These are phyloP conservation scores for Calameuta idolon DNA, from an alignment of 2,888 invertebrate genomes.

Conservation along the genomic window DNA sequence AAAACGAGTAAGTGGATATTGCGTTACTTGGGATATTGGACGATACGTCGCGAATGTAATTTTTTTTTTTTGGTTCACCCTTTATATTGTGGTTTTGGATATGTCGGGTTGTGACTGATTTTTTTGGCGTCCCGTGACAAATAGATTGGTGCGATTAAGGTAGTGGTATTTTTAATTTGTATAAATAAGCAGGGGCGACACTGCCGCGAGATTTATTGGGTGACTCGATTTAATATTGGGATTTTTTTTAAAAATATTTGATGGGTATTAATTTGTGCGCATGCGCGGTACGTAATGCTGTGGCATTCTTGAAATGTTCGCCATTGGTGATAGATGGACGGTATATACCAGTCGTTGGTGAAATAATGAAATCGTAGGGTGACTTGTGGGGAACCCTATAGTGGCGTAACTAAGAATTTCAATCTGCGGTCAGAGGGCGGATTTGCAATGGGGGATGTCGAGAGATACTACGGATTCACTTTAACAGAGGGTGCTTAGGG, in stretches of 20 bases:
- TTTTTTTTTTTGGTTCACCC: constrained; percentile 2
- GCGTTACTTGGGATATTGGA: constrained; percentile 14
- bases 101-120: neutral
- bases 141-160: neutral
- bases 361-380: constrained; percentile 63
- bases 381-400: constrained; percentile 30
- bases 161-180: neutral
- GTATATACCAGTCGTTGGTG: constrained; percentile 46
- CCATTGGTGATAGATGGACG: constrained; percentile 43
- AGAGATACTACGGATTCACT: constrained; percentile 36
- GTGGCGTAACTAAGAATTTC: constrained; percentile 60
- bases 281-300: neutral
- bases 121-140: neutral
- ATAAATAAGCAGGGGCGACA: neutral
- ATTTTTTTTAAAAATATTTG: neutral
- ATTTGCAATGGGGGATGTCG: constrained; percentile 42
- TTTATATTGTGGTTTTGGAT: neutral
- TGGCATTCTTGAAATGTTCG: neutral
- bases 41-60: constrained; percentile 13
- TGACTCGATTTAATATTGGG: neutral
- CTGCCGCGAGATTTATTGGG: neutral
- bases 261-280: neutral
- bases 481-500: constrained; percentile 43
- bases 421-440: constrained; percentile 63
- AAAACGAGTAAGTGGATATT: neutral